phyloP scores from a whole-genome alignment of 2,888 invertebrate species.

The Tetranychus truncatus region DNA sequence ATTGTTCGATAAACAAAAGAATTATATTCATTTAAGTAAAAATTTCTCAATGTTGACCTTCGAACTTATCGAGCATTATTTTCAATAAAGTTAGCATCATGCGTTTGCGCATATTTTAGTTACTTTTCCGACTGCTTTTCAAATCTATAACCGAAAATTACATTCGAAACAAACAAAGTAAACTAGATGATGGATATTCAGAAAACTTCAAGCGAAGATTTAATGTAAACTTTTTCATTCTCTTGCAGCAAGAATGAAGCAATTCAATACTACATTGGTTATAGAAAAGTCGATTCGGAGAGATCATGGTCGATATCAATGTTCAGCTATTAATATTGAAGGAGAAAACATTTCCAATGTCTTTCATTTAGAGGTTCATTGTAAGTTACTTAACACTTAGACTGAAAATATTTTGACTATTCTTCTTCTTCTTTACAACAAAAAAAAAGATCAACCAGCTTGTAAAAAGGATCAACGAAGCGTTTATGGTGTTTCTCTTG shows the following conservation, averaged over 20 bases:
- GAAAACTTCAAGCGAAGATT: too few relatives aligned
- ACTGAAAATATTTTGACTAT: background rate
- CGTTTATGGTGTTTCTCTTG: conserved; percentile 12
- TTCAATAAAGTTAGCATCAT: too few relatives aligned
- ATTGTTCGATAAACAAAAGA: too few relatives aligned
- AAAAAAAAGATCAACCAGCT: background rate
- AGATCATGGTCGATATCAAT: conserved; percentile 19
- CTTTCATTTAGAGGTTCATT: conserved; percentile 16
- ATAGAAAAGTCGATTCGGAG: background rate
- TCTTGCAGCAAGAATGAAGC: background rate
- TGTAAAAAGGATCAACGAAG: conserved; percentile 8
- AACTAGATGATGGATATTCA: too few relatives aligned
- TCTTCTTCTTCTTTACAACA: background rate
- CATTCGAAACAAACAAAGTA: too few relatives aligned
- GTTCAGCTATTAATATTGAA: conserved; percentile 18
- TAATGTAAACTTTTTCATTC: too few relatives aligned
- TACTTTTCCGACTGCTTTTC: too few relatives aligned
- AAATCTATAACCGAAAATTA: too few relatives aligned
- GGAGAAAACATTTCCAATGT: conserved; percentile 15
- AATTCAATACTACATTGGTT: conserved; percentile 8
- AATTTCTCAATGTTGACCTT: too few relatives aligned
- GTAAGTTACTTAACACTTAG: background rate
- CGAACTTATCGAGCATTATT: too few relatives aligned
- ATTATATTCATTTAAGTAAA: too few relatives aligned
- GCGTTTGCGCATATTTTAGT: too few relatives aligned